Percentiles rank a stretch among this genome's conserved stretches.
These are phyloP conservation scores for Hipposideros armiger DNA, from an alignment of 2,113 vertebrate genomes.

Conservation along the genomic window DNA sequence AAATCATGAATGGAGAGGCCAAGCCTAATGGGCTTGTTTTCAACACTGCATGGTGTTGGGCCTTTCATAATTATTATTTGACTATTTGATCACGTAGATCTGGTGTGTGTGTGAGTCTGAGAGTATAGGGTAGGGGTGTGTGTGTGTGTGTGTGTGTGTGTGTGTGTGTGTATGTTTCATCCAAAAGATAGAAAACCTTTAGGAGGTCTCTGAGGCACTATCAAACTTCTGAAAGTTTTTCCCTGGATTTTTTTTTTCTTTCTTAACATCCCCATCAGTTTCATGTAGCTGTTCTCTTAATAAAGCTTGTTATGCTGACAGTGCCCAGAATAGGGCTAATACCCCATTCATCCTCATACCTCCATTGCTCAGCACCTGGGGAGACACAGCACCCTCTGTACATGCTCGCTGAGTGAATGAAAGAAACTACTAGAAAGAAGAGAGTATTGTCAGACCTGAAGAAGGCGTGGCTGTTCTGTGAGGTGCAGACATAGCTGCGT, in stretches of 20 bases:
- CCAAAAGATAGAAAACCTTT: conserved; percentile 31
- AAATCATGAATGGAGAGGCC: neutral
- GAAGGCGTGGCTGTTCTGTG: neutral
- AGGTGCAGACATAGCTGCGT: neutral
- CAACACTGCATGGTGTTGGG: neutral
- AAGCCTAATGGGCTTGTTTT: neutral
- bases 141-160: neutral
- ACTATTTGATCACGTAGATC: neutral
- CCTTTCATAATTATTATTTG: neutral
- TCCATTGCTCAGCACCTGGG: neutral
- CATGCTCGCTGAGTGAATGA: neutral
- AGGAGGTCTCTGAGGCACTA: neutral
- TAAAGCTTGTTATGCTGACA: neutral
- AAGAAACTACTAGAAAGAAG: neutral
- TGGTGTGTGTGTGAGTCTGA: neutral
- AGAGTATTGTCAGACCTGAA: neutral
- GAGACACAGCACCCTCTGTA: neutral
- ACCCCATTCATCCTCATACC: neutral
- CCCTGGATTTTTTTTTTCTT: neutral
- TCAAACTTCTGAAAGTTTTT: neutral
- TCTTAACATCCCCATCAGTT: neutral
- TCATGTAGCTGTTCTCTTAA: neutral
- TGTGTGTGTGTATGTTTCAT: neutral
- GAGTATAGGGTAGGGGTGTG: neutral
- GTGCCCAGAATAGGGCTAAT: too few species aligned